Evolutionary conservation across 2,888 invertebrate species (phyloP), one percentile per base, ranked within the genome.

Genomic region (Lithophane semibrunnea): DNA sequence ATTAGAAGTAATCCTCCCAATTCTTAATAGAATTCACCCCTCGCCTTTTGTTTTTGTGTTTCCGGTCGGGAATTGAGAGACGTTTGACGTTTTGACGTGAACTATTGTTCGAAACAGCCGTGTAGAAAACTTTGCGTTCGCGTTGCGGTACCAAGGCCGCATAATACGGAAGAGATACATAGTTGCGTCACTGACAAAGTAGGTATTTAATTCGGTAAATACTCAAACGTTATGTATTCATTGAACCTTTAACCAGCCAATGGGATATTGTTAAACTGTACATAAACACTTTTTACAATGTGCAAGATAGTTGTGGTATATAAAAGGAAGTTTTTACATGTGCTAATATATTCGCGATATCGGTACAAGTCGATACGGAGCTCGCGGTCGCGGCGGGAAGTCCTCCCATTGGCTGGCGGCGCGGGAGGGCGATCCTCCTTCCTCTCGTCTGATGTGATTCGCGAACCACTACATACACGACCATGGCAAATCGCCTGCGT

Each of bases 351-450:
- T 96, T 96, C 94, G 95, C 96, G 92, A 94, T 92, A 92, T 90
- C 91, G 92, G 88, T 88, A 89, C 90, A 90, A 86, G 88, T 90
- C 91, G 90, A 91, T 90, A 88, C 91, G 90, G 91, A 90, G 88
- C 86, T 91, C 87, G 91, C 87, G 91, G 90, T 89, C 88, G 88
- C 88, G 92, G 90, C 91, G 92, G 92, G 92, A 92, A 92, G 90
- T 92, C 87, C 90, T 92, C 91, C 91, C 85, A 96, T 96, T 96
- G 96, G 96, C 92, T 89, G 90, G 85, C 90, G 89, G 89, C 89
- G 90, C 92, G 93, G 94, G 96, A 96, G 96, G 96, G 95, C 95
- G 95, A 95, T 95, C 96, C 96, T 96, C 96, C 95, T 91, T 94
- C 94, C 96, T 96, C 96, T 96, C 95, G 93, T 88, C 91, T 95